Evolutionary conservation across 2,888 invertebrate species (phyloP).

Genomic region (Lypha dubia): DNA sequence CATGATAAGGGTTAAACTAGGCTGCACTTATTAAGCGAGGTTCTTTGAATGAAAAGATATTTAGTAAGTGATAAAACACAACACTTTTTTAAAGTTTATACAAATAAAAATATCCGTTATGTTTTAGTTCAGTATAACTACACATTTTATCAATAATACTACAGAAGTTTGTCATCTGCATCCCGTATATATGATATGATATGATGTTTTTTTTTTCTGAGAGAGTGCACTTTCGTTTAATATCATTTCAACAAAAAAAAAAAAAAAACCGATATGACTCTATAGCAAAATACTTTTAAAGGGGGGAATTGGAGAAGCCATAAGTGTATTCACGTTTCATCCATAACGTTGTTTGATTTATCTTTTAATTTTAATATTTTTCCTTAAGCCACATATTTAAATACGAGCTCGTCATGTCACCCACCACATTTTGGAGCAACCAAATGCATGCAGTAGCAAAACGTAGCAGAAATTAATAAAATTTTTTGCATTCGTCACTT

Average conservation of each 20-base stretch:
- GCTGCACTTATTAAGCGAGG: too few relatives aligned
- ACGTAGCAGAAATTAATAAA: constrained; percentile 19
- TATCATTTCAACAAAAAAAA: constrained; percentile 20
- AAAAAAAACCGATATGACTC: constrained; percentile 34
- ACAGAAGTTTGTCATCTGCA: not conserved
- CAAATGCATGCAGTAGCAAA: not conserved
- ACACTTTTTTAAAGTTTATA: too few relatives aligned
- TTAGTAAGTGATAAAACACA: too few relatives aligned
- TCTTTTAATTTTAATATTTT: constrained; percentile 53
- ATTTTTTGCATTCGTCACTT: constrained; percentile 42
- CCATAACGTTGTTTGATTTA: constrained; percentile 34
- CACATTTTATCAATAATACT: not conserved
- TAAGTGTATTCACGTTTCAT: constrained; percentile 33
- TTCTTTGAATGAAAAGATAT: not conserved
- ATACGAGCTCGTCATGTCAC: constrained; percentile 14
- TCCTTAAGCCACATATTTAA: constrained; percentile 40
- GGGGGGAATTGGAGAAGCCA: not conserved
- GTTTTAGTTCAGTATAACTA: not conserved
- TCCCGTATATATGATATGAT: constrained; percentile 6
- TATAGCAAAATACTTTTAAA: constrained; percentile 19
- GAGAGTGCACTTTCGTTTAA: constrained; percentile 49
- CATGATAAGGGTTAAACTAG: too few relatives aligned
- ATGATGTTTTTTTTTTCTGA: constrained; percentile 10
- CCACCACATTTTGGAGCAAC: constrained; percentile 13
- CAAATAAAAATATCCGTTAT: not conserved